phyloP scores from a whole-genome alignment of 2,888 invertebrate species.

The Blastobasis lacticolella region DNA sequence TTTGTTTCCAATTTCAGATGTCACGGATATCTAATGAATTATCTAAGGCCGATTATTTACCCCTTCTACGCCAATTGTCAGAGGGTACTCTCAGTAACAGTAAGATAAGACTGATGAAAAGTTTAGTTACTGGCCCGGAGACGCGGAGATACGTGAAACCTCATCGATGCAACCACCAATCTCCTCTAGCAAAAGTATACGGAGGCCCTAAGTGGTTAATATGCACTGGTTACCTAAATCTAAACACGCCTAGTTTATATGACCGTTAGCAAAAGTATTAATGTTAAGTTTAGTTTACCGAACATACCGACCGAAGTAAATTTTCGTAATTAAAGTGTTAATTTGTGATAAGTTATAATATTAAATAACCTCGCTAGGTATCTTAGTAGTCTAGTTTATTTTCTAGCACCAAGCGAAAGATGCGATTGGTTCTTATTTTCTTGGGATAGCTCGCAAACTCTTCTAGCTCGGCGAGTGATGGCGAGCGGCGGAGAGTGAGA shows the following conservation, averaged over 20 bases:
- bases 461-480: too few species aligned
- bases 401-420: too few species aligned
- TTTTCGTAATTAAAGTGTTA: too few species aligned
- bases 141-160: conserved; percentile 63
- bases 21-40: conserved; percentile 51
- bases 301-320: background rate
- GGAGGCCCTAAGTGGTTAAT: conserved; percentile 61
- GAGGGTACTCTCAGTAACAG: conserved; percentile 37
- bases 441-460: too few species aligned
- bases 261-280: conserved; percentile 30
- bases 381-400: too few species aligned
- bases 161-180: conserved; percentile 62
- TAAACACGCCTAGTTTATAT: conserved; percentile 59
- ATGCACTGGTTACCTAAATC: conserved; percentile 60
- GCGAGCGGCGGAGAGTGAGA: too few species aligned
- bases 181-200: conserved; percentile 45
- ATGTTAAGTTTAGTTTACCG: background rate
- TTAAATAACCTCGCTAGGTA: too few species aligned
- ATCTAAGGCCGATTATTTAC: conserved; percentile 51
- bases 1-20: conserved; percentile 42
- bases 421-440: too few species aligned
- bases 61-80: conserved; percentile 51
- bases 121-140: conserved; percentile 44
- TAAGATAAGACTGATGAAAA: conserved; percentile 41
- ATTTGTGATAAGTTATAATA: too few species aligned